Percentiles rank a stretch among this genome's conserved stretches.
phyloP scores from a whole-genome alignment of 2,888 invertebrate species.

The Dolomedes plantarius region DNA sequence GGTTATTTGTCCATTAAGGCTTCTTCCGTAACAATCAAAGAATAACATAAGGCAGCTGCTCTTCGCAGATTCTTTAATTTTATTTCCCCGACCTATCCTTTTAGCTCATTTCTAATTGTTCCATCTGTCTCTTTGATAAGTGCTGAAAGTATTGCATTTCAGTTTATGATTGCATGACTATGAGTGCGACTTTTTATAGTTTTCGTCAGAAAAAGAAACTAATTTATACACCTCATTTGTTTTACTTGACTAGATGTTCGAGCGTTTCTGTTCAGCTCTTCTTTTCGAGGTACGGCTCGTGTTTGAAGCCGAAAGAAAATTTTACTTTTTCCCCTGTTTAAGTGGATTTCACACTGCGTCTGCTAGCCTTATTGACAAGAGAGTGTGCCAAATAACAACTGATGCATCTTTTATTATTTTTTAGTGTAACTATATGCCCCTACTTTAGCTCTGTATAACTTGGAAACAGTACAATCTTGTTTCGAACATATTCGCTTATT shows the following conservation, averaged over 20 bases:
- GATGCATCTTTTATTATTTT: too few relatives aligned
- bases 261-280: too few relatives aligned
- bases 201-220: background rate
- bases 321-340: too few relatives aligned
- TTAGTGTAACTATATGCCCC: too few relatives aligned
- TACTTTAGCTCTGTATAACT: too few relatives aligned
- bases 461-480: too few relatives aligned
- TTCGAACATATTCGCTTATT: too few relatives aligned
- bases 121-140: conserved; percentile 37
- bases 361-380: too few relatives aligned
- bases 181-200: background rate
- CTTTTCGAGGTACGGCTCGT: too few relatives aligned
- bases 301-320: too few relatives aligned
- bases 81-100: conserved; percentile 18
- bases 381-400: too few relatives aligned
- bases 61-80: conserved; percentile 7
- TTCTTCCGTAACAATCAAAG: conserved; percentile 16
- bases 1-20: conserved; percentile 43
- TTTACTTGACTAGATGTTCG: background rate
- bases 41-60: conserved; percentile 37
- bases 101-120: conserved; percentile 6
- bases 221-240: background rate
- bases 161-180: background rate
- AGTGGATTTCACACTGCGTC: too few relatives aligned
- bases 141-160: conserved; percentile 1